These are phyloP conservation scores for Spongia lamella DNA, from an alignment of 37 sponge, comb jelly and placozoan species.

Conservation along the genomic window DNA sequence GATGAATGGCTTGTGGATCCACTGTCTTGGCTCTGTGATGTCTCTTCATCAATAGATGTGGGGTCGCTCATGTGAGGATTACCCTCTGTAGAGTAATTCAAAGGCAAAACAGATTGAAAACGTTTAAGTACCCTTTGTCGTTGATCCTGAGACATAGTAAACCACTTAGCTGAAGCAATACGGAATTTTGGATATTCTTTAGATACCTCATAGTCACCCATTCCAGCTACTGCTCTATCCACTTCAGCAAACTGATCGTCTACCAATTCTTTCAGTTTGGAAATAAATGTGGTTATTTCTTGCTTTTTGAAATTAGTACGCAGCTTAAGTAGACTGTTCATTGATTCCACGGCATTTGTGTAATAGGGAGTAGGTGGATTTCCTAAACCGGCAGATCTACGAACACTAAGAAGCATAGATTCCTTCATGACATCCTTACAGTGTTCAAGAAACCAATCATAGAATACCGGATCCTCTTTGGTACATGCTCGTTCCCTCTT, in stretches of 20 bases:
- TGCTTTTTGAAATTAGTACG: slow-evolving; percentile 3
- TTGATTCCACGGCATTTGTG: slow-evolving; percentile 13
- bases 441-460: too few relatives aligned
- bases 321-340: slow-evolving; percentile 17
- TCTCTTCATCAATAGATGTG: too few relatives aligned
- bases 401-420: too few relatives aligned
- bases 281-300: slow-evolving; percentile 6
- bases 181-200: not conserved
- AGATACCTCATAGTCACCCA: slow-evolving; percentile 24
- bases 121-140: not conserved
- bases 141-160: slow-evolving; percentile 1
- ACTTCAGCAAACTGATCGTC: slow-evolving; percentile 9
- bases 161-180: slow-evolving; percentile 4
- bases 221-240: slow-evolving; percentile 19
- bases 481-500: too few relatives aligned
- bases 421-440: too few relatives aligned
- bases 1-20: too few relatives aligned
- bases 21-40: too few relatives aligned
- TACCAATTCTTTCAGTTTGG: slow-evolving; percentile 1
- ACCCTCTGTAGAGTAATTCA: too few relatives aligned
- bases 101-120: not conserved
- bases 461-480: too few relatives aligned
- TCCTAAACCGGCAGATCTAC: too few relatives aligned
- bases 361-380: too few relatives aligned
- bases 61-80: too few relatives aligned